Evolutionary conservation across 2,888 invertebrate genomes (phyloP), one percentile per base, ranked within the genome.

Genomic region (Choreutis nemorana): DNA sequence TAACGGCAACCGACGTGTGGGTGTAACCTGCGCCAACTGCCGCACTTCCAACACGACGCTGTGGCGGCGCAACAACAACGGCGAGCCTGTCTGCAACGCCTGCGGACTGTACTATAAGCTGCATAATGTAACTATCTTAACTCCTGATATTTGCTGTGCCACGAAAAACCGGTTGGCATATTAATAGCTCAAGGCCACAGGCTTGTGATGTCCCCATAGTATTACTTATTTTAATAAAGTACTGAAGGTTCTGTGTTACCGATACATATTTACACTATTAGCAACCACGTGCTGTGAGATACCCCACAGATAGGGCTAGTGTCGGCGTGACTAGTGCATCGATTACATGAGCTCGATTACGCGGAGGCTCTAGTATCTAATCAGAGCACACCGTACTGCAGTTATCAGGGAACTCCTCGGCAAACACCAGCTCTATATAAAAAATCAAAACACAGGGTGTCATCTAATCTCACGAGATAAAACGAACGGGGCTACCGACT

Each of bases 11-110:
- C 71, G 86, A 36, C 77, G 87, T 40, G 81, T 81, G 49, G 93
- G 93, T 11, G 84, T 94, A 24, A 91, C 91, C 58, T 99, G 98
- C 71, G 92, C 94, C 50, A 99, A 99, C 81, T 99, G 98, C 66
- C 84, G 86, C 45, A 97, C 98, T 4, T 85, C 83, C 39, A 90
- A 87, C 45, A 99, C 99, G 2, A 97, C 98, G 6, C 81, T 99
- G 36, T 99, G 99, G 98, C 84, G 98, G 35, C 84, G 98, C 42
- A 98, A 98, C 81, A 83, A 90, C 46, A 82, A 87, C 49, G 98
- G 98, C 10, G 97, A 98, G 64, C 94, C 98, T 1, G 98, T 99
- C 20, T 98, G 98, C 78, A 98, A 98, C 73, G 98, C 98, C 12
- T 98, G 98, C 64, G 98, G 98, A 0, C 87, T 99, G 16, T 98